phyloP scores from a whole-genome alignment of 2,888 invertebrate species.

The Drosophila mettleri region DNA sequence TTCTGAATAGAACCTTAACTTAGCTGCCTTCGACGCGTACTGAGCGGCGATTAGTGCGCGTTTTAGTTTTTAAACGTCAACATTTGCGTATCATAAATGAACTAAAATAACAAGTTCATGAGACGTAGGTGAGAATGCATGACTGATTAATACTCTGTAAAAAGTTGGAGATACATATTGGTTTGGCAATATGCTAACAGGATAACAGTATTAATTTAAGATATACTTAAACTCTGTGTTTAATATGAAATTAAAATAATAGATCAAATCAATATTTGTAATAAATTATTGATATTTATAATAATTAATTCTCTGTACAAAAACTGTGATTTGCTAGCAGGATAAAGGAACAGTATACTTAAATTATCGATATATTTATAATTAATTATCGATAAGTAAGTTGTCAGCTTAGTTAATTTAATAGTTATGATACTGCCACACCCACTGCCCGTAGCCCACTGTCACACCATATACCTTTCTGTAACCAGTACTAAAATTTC shows the following conservation, averaged over 20 bases:
- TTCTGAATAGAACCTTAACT: constrained; percentile 4
- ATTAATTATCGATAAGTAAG: not conserved
- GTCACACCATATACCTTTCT: not conserved
- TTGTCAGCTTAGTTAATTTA: too few species aligned
- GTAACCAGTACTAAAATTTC: too few species aligned
- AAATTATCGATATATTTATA: not conserved
- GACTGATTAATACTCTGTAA: constrained; percentile 8
- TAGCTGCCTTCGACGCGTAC: constrained; percentile 16
- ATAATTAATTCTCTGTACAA: too few species aligned
- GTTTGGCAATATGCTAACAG: too few species aligned
- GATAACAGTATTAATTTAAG: too few species aligned
- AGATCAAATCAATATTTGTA: too few species aligned
- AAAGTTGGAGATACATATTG: too few species aligned
- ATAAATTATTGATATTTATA: too few species aligned
- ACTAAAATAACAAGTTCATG: not conserved
- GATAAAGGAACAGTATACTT: too few species aligned
- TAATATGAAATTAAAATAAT: too few species aligned
- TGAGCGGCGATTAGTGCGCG: not conserved
- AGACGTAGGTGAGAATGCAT: not conserved
- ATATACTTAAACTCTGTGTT: too few species aligned
- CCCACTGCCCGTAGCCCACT: not conserved
- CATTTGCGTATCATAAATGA: not conserved
- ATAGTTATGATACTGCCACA: not conserved
- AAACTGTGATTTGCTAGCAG: too few species aligned
- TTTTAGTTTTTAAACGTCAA: constrained; percentile 12